Conservation (phyloP, 2,888 invertebrate species). For the Sphaerophoria taeniata region DNA sequence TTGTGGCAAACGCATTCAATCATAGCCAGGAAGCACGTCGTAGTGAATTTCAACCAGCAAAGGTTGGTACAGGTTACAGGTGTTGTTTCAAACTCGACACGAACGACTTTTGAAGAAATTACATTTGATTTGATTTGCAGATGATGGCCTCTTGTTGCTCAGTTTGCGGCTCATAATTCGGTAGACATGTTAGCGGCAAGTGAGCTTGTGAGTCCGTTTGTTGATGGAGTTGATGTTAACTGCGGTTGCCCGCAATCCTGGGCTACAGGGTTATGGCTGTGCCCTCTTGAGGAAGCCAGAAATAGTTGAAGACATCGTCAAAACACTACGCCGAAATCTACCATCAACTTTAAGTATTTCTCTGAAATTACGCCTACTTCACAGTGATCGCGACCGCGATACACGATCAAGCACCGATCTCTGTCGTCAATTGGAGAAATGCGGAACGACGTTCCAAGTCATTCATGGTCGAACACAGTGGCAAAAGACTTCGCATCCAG, state of each 20-base stretch:
- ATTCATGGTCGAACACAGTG: slow-evolving; percentile 96
- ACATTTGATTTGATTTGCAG: slow-evolving; percentile 80
- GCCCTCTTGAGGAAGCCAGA: slow-evolving; percentile 93
- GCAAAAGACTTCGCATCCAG: slow-evolving; percentile 89
- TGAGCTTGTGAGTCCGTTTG: slow-evolving; percentile 91
- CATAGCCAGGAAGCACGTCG: slow-evolving; percentile 93
- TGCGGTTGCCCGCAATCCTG: slow-evolving; percentile 99
- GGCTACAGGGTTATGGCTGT: slow-evolving; percentile 96
- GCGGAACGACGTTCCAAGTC: slow-evolving; percentile 94
- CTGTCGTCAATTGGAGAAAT: slow-evolving; percentile 90
- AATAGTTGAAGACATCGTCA: slow-evolving; percentile 90
- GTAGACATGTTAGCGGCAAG: slow-evolving; percentile 93
- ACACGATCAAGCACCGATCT: slow-evolving; percentile 89
- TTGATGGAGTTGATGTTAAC: slow-evolving; percentile 97
- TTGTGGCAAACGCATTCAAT: slow-evolving; percentile 96
- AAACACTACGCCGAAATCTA: slow-evolving; percentile 89
- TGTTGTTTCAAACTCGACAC: too few species aligned
- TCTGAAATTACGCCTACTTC: slow-evolving; percentile 92
- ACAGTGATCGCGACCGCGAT: slow-evolving; percentile 67
- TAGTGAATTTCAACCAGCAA: slow-evolving; percentile 91
- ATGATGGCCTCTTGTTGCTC: slow-evolving; percentile 95
- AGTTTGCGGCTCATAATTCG: slow-evolving; percentile 95
- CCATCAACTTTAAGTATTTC: slow-evolving; percentile 91
- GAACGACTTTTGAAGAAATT: too few species aligned
- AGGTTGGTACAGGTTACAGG: slow-evolving; percentile 77